phyloP scores from a whole-genome alignment of 2,888 invertebrate species.

The Pyrochroa serraticornis region DNA sequence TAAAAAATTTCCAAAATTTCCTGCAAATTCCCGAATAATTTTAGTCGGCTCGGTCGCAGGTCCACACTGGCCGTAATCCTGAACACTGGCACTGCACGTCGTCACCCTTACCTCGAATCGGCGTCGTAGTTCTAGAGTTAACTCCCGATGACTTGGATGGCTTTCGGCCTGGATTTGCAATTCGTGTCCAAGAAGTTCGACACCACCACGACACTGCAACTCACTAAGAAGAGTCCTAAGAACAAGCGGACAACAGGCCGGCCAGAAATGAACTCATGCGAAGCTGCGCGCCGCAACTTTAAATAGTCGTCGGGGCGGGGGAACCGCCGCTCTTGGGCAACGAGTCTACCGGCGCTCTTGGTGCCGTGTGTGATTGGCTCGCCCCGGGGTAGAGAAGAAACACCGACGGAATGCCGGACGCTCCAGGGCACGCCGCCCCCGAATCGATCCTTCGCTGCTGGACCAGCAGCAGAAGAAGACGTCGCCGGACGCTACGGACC shows the following conservation, averaged over 20 bases:
- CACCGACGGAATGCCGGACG: constrained; percentile 48
- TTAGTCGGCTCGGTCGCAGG: too few relatives aligned
- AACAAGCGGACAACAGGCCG: constrained; percentile 50
- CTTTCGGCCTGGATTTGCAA: constrained; percentile 36
- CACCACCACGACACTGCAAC: constrained; percentile 12
- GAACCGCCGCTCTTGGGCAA: constrained; percentile 67
- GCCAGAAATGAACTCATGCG: constrained; percentile 67
- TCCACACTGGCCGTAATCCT: too few relatives aligned
- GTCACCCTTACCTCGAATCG: too few relatives aligned
- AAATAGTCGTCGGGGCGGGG: constrained; percentile 66
- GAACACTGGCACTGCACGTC: too few relatives aligned
- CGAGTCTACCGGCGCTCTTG: constrained; percentile 65
- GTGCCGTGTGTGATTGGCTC: constrained; percentile 57
- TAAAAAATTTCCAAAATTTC: too few relatives aligned
- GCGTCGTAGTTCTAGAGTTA: too few relatives aligned
- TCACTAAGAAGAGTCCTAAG: constrained; percentile 33
- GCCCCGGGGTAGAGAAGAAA: constrained; percentile 57
- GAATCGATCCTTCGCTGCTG: not conserved
- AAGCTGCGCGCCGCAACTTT: constrained; percentile 65
- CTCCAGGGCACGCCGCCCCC: constrained; percentile 23
- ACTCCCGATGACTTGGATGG: too few relatives aligned
- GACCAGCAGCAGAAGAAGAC: too few relatives aligned
- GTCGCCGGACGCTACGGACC: too few relatives aligned
- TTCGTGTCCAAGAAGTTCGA: constrained; percentile 30
- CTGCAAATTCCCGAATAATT: too few relatives aligned